A percentile compares a stretch with the other conserved stretches of the same genome.
Conservation (phyloP, 2,888 invertebrate species). For the Drosophila anomelani region DNA sequence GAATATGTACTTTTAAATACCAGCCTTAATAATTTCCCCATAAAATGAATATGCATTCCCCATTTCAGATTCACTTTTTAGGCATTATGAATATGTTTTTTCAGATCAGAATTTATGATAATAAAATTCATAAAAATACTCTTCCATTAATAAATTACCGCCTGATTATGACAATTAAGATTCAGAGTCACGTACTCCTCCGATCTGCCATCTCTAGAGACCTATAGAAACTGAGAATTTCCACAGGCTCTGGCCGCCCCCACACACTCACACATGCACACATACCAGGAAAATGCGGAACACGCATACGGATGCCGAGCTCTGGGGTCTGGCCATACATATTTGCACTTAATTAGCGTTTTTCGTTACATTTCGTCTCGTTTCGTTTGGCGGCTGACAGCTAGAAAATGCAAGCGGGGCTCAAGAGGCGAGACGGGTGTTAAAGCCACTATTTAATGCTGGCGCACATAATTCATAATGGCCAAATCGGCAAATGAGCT, state of each 20-base stretch:
- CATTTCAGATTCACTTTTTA: constrained; percentile 9
- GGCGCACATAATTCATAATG: constrained; percentile 72
- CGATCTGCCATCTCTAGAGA: constrained; percentile 33
- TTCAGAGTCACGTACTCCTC: constrained; percentile 32
- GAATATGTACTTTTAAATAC: neutral
- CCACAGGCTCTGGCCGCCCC: constrained; percentile 38
- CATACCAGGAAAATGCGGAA: constrained; percentile 38
- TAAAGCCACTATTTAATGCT: constrained; percentile 64
- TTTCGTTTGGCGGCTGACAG: constrained; percentile 32
- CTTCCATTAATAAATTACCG: neutral
- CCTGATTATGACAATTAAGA: constrained; percentile 11
- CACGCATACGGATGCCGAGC: constrained; percentile 53
- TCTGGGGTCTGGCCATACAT: constrained; percentile 62
- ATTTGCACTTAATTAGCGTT: constrained; percentile 77
- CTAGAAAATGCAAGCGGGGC: constrained; percentile 19
- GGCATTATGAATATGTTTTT: neutral
- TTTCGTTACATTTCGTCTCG: constrained; percentile 49
- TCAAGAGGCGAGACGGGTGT: constrained; percentile 25
- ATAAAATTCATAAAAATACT: neutral
- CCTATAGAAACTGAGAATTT: constrained; percentile 4
- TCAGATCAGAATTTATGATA: neutral
- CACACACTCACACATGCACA: constrained; percentile 45
- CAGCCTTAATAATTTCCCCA: neutral
- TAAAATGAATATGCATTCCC: neutral
- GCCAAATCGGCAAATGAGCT: constrained; percentile 51